These are phyloP conservation scores for Sylvilagus bachmani DNA, from an alignment of 2,113 vertebrate genomes.

Conservation along the genomic window DNA sequence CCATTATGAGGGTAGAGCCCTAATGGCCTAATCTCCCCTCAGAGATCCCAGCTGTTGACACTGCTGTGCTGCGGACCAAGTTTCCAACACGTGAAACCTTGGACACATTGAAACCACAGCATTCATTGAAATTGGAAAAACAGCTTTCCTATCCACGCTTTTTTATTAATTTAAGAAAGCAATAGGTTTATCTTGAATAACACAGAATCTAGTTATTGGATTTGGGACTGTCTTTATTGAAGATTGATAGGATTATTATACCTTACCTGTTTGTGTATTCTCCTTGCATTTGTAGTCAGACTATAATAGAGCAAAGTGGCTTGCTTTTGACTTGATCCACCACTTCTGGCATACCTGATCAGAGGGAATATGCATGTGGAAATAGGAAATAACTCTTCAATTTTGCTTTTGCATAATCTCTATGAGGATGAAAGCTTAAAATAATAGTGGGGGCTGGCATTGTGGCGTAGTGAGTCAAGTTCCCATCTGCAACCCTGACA, in stretches of 20 bases:
- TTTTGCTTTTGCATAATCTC: not conserved
- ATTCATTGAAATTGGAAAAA: not conserved
- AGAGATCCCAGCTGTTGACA: no score
- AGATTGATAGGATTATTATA: not conserved
- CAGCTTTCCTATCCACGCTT: not conserved
- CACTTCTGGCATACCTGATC: not conserved
- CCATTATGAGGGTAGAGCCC: no score
- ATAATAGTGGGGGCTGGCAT: not conserved
- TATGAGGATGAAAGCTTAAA: slow-evolving; percentile 31
- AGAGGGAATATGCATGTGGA: not conserved
- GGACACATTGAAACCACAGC: no score
- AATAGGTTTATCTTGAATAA: not conserved
- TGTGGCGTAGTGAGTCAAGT: no score
- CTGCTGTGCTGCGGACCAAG: no score
- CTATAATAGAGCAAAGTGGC: not conserved
- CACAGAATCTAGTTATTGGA: slow-evolving; percentile 35
- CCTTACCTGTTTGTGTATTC: not conserved
- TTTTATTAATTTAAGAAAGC: slow-evolving; percentile 42
- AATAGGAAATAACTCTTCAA: not conserved
- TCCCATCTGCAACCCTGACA: no score
- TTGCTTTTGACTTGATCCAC: not conserved
- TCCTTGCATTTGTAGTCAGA: not conserved
- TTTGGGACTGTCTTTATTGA: slow-evolving; percentile 24
- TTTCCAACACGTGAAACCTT: no score
- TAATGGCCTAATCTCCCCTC: no score